Evolutionary conservation across 2,113 vertebrate genomes (phyloP).

Genomic region (Pholis gunnellus): DNA sequence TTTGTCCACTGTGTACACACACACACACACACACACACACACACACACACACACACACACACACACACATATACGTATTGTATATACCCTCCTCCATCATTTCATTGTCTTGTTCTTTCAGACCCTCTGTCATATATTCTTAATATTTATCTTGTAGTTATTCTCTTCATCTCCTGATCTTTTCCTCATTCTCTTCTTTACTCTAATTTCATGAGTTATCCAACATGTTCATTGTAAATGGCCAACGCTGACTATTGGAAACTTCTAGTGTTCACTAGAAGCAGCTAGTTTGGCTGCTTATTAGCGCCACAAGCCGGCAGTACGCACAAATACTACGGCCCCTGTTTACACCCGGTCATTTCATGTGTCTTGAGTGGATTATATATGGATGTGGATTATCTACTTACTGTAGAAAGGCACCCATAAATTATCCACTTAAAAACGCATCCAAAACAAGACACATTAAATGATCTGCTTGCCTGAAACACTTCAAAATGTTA

Average conservation of each 20-base stretch:
- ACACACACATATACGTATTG: not conserved
- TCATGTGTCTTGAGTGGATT: conserved; percentile 49
- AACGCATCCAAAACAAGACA: conserved; percentile 21
- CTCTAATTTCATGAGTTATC: not conserved
- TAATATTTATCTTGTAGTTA: not conserved
- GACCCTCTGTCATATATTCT: not conserved
- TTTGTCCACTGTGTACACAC: not conserved
- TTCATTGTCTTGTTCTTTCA: not conserved
- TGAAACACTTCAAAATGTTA: conserved; percentile 33
- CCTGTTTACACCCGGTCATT: not conserved
- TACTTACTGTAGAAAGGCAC: conserved; percentile 38
- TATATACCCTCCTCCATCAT: not conserved
- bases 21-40: conserved; percentile 5
- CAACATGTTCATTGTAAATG: not conserved
- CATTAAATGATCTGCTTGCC: conserved; percentile 27
- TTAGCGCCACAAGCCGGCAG: too few species aligned
- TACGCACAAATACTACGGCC: not conserved
- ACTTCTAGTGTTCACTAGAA: not conserved
- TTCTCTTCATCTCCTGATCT: not conserved
- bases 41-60: not conserved
- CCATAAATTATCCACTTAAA: conserved; percentile 53
- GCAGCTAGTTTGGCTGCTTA: not conserved
- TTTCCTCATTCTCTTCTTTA: not conserved
- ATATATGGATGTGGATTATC: conserved; percentile 44
- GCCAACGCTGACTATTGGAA: not conserved